Evolutionary conservation across 2,797 vertebrate genomes (phyloP).

Genomic region (Craterocephalus amniculus): DNA sequence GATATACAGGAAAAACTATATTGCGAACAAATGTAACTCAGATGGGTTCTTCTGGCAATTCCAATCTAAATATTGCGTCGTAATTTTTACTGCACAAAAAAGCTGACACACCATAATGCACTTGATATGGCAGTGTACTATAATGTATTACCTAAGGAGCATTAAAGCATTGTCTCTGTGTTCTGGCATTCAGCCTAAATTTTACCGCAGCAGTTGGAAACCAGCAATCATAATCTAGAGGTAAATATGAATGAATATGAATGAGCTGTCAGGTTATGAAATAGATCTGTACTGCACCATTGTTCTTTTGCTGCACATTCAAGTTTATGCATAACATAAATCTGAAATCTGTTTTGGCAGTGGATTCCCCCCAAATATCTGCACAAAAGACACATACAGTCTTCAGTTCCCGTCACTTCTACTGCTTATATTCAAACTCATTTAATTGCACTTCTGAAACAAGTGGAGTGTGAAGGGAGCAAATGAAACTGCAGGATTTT

Average conservation of each 20-base stretch:
- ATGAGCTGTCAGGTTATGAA: conserved; percentile 22
- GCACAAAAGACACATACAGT: background rate
- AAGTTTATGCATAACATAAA: background rate
- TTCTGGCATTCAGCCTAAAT: conserved; percentile 28
- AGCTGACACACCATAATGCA: conserved; percentile 6
- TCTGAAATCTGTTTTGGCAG: conserved; percentile 1
- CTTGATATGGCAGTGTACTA: background rate
- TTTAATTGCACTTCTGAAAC: conserved; percentile 46
- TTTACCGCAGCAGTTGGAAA: conserved; percentile 28
- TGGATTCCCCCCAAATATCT: conserved; percentile 5
- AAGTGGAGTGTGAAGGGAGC: conserved; percentile 36
- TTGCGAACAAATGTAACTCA: conserved; percentile 14
- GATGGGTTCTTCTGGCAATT: conserved; percentile 19
- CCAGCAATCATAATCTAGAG: conserved; percentile 12
- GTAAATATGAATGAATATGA: conserved; percentile 29
- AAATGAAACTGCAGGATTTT: conserved; percentile 43
- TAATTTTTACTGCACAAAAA: conserved; percentile 25
- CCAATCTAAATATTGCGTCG: conserved; percentile 22
- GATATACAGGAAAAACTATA: conserved; percentile 4
- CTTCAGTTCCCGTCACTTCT: background rate
- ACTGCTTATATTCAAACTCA: conserved; percentile 29
- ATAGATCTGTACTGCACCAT: conserved; percentile 1
- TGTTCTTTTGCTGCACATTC: background rate
- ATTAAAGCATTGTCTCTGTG: conserved; percentile 4
- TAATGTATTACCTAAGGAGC: background rate